Conservation (phyloP, 2,888 invertebrate genomes). For the Callimorpha dominula region DNA sequence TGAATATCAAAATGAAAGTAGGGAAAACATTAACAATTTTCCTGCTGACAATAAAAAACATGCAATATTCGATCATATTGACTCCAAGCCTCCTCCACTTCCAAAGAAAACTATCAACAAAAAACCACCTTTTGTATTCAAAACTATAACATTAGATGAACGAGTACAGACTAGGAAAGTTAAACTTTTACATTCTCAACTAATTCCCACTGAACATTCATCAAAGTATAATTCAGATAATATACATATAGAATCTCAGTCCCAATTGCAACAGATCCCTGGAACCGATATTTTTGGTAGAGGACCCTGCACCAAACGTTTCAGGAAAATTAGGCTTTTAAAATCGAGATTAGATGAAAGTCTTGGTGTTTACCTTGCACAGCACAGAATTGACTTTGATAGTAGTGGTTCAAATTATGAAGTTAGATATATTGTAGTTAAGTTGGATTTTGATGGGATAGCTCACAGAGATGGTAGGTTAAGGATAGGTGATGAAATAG, state of each 20-base stretch:
- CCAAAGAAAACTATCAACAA: constrained; percentile 81
- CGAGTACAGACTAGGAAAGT: constrained; percentile 83
- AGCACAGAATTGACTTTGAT: constrained; percentile 87
- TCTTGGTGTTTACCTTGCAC: constrained; percentile 90
- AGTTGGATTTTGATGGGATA: constrained; percentile 88
- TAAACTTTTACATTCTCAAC: constrained; percentile 81
- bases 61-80: constrained; percentile 68
- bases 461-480: constrained; percentile 93
- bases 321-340: constrained; percentile 89
- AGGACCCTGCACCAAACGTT: constrained; percentile 88
- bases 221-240: constrained; percentile 68
- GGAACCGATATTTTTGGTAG: constrained; percentile 82
- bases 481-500: constrained; percentile 94
- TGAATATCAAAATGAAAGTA: constrained; percentile 71
- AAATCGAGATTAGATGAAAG: constrained; percentile 89
- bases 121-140: constrained; percentile 78
- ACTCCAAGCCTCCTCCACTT: constrained; percentile 79
- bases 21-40: constrained; percentile 60
- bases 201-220: constrained; percentile 71
- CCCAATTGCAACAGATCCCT: constrained; percentile 62
- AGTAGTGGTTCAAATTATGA: constrained; percentile 85
- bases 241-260: constrained; percentile 67
- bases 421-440: constrained; percentile 88
- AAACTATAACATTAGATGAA: constrained; percentile 83
- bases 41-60: constrained; percentile 54